These are phyloP conservation scores for Apteryx mantelli DNA, from an alignment of 2,113 vertebrate species.

Conservation along the genomic window DNA sequence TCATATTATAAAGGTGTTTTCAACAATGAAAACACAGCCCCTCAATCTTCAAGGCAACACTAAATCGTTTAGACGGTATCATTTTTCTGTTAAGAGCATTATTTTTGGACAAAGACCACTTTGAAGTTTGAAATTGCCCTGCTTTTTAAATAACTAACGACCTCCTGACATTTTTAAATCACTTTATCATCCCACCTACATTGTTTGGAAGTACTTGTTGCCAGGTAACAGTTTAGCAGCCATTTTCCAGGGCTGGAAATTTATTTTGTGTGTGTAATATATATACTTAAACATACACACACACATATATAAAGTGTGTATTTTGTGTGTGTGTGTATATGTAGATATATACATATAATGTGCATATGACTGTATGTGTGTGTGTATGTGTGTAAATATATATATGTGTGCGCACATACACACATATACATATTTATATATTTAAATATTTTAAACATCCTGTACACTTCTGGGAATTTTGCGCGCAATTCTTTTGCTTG, in stretches of 20 bases:
- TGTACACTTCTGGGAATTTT: conserved; percentile 49
- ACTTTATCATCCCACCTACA: conserved; percentile 71
- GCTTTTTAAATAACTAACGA: conserved; percentile 63
- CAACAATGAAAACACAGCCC: conserved; percentile 80
- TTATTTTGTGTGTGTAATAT: neutral
- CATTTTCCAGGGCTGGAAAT: conserved; percentile 78
- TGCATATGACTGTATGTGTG: conserved; percentile 19
- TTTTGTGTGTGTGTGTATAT: conserved; percentile 3
- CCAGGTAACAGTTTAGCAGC: conserved; percentile 84
- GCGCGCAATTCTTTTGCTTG: neutral
- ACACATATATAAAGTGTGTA: neutral
- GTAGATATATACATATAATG: conserved; percentile 63
- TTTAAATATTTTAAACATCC: conserved; percentile 61
- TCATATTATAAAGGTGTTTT: conserved; percentile 88
- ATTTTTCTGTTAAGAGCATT: conserved; percentile 87
- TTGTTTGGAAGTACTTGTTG: conserved; percentile 81
- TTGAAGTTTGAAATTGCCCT: conserved; percentile 75
- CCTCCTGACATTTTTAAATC: conserved; percentile 69
- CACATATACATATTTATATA: neutral
- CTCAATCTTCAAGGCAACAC: conserved; percentile 82
- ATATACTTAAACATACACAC: conserved; percentile 45
- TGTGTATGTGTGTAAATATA: neutral
- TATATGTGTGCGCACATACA: neutral
- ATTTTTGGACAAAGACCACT: conserved; percentile 85
- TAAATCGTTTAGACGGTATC: conserved; percentile 81